A percentile compares a stretch with the other conserved stretches of the same genome.
These are phyloP conservation scores for Trichacis sp. DNA, from an alignment of 2,888 invertebrate genomes.

Conservation along the genomic window DNA sequence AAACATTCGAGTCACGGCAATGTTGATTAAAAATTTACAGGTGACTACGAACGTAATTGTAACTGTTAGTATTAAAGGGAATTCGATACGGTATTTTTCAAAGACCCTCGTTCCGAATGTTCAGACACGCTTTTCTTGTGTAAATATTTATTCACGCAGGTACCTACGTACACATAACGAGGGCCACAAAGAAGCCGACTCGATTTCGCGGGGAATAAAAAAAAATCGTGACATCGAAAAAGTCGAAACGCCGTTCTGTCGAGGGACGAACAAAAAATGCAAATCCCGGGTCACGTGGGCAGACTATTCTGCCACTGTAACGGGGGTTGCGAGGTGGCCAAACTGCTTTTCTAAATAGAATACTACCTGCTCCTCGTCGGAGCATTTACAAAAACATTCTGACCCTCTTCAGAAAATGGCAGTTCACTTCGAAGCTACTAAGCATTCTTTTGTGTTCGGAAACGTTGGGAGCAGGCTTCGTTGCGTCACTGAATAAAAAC, in stretches of 20 bases:
- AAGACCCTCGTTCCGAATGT: slow-evolving; percentile 2
- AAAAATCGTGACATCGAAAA: slow-evolving; percentile 21
- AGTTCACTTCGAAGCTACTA: slow-evolving; percentile 48
- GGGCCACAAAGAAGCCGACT: slow-evolving; percentile 9
- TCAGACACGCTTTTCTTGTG: slow-evolving; percentile 23
- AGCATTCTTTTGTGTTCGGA: slow-evolving; percentile 51
- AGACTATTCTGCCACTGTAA: slow-evolving; percentile 53
- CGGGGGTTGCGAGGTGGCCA: slow-evolving; percentile 54
- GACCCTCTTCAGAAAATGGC: slow-evolving; percentile 50
- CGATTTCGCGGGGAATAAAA: slow-evolving; percentile 20
- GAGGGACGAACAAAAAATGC: slow-evolving; percentile 46
- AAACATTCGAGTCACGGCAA: slow-evolving; percentile 20
- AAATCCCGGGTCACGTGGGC: slow-evolving; percentile 53
- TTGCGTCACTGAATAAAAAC: slow-evolving; percentile 36
- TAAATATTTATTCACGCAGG: slow-evolving; percentile 34
- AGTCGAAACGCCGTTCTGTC: slow-evolving; percentile 26
- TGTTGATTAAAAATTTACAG: slow-evolving; percentile 6
- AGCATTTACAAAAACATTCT: slow-evolving; percentile 53
- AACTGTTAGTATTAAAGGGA: no score
- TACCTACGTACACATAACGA: slow-evolving; percentile 16
- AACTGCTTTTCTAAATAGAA: slow-evolving; percentile 50
- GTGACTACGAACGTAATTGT: no score
- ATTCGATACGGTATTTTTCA: no score
- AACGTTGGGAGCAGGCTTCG: slow-evolving; percentile 28
- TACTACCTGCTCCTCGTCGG: slow-evolving; percentile 44